phyloP scores from a whole-genome alignment of 1,140 invertebrate genomes.

The Sycophaga agraensis region DNA sequence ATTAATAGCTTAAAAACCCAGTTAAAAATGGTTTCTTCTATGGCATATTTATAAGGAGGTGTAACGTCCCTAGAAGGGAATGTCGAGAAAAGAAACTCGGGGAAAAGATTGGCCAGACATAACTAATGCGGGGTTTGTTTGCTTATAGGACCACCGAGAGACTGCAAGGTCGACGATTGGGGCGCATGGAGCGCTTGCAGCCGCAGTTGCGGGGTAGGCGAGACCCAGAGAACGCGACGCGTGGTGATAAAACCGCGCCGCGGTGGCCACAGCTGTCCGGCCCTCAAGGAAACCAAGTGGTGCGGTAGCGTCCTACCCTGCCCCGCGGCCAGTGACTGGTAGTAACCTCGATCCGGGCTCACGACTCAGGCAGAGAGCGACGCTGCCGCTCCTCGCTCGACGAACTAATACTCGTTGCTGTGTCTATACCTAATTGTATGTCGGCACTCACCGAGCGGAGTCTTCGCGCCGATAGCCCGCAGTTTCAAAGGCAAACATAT shows the following conservation, averaged over 20 bases:
- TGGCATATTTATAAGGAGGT: no score
- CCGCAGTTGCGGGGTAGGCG: conserved; percentile 83
- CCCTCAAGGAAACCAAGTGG: conserved; percentile 81
- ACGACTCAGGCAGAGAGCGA: background rate
- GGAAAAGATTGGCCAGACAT: no score
- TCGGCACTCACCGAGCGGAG: no score
- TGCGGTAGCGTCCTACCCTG: conserved; percentile 77
- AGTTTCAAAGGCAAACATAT: no score
- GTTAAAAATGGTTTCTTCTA: no score
- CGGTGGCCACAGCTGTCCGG: conserved; percentile 77
- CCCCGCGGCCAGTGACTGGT: conserved; percentile 26
- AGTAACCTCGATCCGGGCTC: background rate
- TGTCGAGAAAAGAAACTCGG: no score
- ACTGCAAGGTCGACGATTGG: conserved; percentile 87
- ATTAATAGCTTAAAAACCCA: no score
- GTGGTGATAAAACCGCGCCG: conserved; percentile 73
- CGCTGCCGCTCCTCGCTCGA: background rate
- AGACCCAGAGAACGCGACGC: conserved; percentile 75
- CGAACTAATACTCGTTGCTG: no score
- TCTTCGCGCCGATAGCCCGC: no score
- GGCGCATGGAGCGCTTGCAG: conserved; percentile 82
- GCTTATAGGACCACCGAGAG: conserved; percentile 61
- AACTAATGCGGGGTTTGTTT: no score
- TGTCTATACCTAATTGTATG: no score
- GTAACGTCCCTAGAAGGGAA: no score